These are phyloP conservation scores for Dromiciops gliroides DNA, from an alignment of 2,113 vertebrate genomes.

Conservation along the genomic window DNA sequence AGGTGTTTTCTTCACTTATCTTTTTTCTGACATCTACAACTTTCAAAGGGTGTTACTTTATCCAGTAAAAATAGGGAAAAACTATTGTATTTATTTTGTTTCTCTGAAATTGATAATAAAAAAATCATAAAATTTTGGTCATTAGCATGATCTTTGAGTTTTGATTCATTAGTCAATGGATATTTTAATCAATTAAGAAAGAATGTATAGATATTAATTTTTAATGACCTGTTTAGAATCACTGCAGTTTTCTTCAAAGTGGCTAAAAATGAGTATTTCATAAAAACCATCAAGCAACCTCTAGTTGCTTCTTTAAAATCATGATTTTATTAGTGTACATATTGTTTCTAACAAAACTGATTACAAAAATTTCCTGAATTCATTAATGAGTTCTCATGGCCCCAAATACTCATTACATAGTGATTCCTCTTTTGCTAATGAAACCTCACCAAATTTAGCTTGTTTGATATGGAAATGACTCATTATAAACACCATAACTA, in stretches of 20 bases:
- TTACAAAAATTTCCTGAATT: background rate
- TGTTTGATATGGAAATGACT: background rate
- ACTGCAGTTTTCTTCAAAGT: background rate
- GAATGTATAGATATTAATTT: background rate
- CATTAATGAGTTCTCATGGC: background rate
- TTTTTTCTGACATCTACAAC: conserved; percentile 23
- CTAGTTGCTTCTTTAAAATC: background rate
- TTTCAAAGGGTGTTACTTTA: conserved; percentile 67
- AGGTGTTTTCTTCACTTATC: background rate
- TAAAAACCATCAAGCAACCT: background rate
- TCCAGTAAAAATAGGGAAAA: background rate
- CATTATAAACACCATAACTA: background rate
- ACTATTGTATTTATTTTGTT: background rate
- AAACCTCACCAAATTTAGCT: background rate
- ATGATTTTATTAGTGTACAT: background rate
- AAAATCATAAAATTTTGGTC: background rate
- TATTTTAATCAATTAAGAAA: background rate
- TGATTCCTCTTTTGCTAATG: background rate
- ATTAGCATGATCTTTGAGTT: background rate
- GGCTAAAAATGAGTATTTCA: background rate
- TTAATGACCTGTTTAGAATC: background rate
- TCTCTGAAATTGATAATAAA: background rate
- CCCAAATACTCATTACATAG: background rate
- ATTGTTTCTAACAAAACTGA: background rate
- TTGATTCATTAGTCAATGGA: background rate